phyloP scores from a whole-genome alignment of 2,113 vertebrate genomes.

The Martes martes region DNA sequence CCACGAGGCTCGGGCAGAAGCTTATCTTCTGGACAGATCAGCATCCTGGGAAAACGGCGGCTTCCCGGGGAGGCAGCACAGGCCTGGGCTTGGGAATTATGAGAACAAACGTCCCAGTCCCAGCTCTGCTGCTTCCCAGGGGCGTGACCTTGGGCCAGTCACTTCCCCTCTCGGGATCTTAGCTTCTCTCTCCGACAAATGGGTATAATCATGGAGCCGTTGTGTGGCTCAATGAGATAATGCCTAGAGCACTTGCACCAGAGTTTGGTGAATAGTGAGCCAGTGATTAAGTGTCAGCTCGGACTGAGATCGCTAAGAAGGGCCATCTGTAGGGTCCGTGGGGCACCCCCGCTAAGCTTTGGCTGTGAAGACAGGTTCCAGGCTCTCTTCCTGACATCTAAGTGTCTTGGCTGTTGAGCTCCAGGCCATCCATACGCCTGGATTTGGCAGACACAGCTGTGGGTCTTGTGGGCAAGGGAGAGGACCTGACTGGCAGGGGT shows the following conservation, averaged over 20 bases:
- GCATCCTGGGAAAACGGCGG: not conserved
- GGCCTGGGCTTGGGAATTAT: not conserved
- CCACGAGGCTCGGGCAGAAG: not conserved
- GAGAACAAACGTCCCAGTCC: not conserved
- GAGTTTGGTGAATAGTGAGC: not conserved
- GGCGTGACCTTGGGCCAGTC: not conserved
- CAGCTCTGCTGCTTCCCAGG: not conserved
- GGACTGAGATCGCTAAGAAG: fast-evolving
- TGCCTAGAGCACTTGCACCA: fast-evolving
- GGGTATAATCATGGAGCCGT: not conserved
- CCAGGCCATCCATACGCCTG: not conserved
- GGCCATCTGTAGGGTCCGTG: fast-evolving
- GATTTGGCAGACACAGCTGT: not conserved
- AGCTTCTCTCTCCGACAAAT: not conserved
- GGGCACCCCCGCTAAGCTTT: not conserved
- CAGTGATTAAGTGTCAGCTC: fast-evolving
- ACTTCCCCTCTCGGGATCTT: not conserved
- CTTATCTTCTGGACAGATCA: not conserved
- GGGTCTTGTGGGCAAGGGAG: not conserved
- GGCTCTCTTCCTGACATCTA: not conserved
- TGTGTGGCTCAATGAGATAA: not conserved
- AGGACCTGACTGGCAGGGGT: not conserved
- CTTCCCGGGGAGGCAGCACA: fast-evolving
- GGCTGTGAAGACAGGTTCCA: not conserved
- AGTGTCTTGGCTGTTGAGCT: fast-evolving